phyloP scores from a whole-genome alignment of 2,797 vertebrate species.

The Thaleichthys pacificus region DNA sequence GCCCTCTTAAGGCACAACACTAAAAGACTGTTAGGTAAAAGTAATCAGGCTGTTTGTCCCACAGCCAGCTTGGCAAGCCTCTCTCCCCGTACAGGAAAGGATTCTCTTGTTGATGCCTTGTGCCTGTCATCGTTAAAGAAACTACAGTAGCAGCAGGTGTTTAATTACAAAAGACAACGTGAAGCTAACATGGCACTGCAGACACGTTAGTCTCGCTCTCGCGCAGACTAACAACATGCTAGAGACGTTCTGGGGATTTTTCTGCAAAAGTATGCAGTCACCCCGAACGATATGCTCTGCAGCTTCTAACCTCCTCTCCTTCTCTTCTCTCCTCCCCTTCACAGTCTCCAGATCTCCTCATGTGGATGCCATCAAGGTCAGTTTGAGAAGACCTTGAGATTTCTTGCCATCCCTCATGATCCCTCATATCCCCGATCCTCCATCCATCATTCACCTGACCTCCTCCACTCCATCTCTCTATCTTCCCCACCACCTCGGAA shows the following conservation, averaged over 20 bases:
- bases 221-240: too few relatives aligned
- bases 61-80: not conserved
- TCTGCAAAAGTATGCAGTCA: too few relatives aligned
- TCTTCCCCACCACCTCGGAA: conserved; percentile 49
- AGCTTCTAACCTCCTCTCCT: not conserved
- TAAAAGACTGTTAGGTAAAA: not conserved
- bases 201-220: too few relatives aligned
- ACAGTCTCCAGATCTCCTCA: conserved; percentile 11
- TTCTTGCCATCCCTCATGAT: conserved; percentile 40
- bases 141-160: too few relatives aligned
- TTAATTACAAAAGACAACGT: too few relatives aligned
- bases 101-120: too few relatives aligned
- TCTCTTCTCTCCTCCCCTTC: not conserved
- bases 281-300: too few relatives aligned
- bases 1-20: not conserved
- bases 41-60: not conserved
- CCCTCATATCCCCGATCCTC: conserved; percentile 45
- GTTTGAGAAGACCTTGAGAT: conserved; percentile 70
- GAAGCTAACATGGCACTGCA: too few relatives aligned
- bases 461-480: conserved; percentile 31
- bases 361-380: conserved; percentile 22
- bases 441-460: conserved; percentile 56
- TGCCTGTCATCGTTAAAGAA: too few relatives aligned
- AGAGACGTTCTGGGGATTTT: too few relatives aligned
- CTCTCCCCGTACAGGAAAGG: not conserved